Percentiles rank a stretch among this genome's conserved stretches.
phyloP scores from a whole-genome alignment of 2,113 vertebrate genomes.

The Opisthocomus hoazin region DNA sequence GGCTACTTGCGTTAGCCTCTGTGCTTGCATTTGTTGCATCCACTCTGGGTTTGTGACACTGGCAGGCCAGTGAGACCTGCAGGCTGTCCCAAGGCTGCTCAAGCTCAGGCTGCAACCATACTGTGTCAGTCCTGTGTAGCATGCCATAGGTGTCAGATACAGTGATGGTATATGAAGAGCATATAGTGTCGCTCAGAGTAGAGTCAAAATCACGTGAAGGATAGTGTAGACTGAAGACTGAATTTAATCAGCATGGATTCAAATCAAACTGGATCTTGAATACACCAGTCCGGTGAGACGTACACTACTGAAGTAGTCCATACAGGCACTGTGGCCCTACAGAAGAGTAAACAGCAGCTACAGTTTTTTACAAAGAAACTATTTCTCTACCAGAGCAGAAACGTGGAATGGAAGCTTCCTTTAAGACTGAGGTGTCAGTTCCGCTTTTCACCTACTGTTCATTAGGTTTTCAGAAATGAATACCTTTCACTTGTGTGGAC shows the following conservation, averaged over 20 bases:
- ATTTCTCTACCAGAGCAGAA: background rate
- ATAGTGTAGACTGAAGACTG: background rate
- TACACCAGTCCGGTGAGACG: background rate
- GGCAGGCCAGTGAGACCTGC: background rate
- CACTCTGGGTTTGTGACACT: background rate
- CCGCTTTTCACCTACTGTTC: background rate
- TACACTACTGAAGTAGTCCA: background rate
- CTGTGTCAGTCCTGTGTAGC: background rate
- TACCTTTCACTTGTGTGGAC: background rate
- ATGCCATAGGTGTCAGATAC: rapidly evolving
- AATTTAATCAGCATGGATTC: background rate
- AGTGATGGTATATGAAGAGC: background rate
- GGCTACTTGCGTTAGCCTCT: background rate
- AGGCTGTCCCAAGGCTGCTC: background rate
- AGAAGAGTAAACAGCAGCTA: background rate
- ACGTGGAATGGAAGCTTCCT: background rate
- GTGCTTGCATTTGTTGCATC: background rate
- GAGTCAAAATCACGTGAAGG: background rate
- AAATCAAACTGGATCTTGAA: background rate
- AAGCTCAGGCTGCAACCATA: background rate
- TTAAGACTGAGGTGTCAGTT: background rate
- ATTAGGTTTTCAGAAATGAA: background rate
- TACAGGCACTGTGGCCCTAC: background rate
- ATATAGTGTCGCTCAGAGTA: background rate
- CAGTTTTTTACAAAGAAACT: background rate